Percentiles rank a stretch among this genome's conserved stretches.
Evolutionary conservation across 2,888 invertebrate species (phyloP).

Genomic region (Margaritifera margaritifera): DNA sequence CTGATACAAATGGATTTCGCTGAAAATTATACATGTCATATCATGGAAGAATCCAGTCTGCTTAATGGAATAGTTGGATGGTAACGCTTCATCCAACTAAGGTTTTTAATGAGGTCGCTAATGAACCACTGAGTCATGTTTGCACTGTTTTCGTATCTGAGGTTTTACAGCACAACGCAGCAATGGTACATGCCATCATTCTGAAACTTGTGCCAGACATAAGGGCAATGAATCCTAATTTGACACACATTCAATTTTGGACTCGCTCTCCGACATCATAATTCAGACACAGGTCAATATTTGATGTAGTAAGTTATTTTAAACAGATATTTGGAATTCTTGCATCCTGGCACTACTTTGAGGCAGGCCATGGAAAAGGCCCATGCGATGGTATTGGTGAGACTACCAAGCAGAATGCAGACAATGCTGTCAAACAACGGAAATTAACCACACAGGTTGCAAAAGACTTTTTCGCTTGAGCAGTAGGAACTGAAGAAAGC

Average conservation of each 20-base stretch:
- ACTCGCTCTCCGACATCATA: slow-evolving; percentile 25
- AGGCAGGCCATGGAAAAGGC: slow-evolving; percentile 22
- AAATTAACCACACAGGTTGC: slow-evolving; percentile 10
- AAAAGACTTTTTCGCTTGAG: slow-evolving; percentile 5
- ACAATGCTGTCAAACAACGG: slow-evolving; percentile 9
- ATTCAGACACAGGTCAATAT: slow-evolving; percentile 16
- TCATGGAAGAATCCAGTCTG: no score
- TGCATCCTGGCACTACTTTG: slow-evolving; percentile 22
- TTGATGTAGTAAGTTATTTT: slow-evolving; percentile 3
- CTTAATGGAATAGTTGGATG: no score
- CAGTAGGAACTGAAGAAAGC: no score
- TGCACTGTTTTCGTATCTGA: no score
- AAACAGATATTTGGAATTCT: slow-evolving; percentile 3
- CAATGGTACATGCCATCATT: slow-evolving; percentile 18
- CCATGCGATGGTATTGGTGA: slow-evolving; percentile 5
- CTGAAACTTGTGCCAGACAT: slow-evolving; percentile 11
- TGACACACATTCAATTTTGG: slow-evolving; percentile 26
- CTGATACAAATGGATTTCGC: neutral
- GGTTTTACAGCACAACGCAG: slow-evolving; percentile 27
- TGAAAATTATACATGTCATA: slow-evolving; percentile 6
- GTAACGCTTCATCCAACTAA: no score
- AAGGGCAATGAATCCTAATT: neutral
- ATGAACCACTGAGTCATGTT: no score
- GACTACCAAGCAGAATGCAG: slow-evolving; percentile 6
- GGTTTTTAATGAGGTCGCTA: no score